phyloP scores from a whole-genome alignment of 2,888 invertebrate genomes.

The Leucania comma region DNA sequence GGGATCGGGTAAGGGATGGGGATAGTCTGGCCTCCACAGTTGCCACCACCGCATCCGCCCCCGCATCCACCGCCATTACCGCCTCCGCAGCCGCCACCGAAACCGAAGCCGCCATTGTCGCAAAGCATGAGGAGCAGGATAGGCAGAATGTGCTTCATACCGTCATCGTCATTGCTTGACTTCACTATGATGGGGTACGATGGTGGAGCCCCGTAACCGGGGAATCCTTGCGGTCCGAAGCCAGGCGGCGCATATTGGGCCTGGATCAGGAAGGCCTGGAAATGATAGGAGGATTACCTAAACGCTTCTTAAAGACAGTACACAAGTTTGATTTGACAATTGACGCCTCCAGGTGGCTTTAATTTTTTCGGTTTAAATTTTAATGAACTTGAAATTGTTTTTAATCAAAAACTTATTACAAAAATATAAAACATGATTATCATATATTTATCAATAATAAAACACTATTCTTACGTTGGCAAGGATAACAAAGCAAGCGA shows the following conservation, averaged over 20 bases:
- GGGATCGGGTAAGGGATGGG: slow-evolving; percentile 77
- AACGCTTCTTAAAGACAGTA: background rate
- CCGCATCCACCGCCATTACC: slow-evolving; percentile 58
- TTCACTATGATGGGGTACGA: slow-evolving; percentile 73
- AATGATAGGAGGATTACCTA: background rate
- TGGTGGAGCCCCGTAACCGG: slow-evolving; percentile 67
- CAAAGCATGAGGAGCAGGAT: slow-evolving; percentile 74
- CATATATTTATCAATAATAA: background rate
- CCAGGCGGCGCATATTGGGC: slow-evolving; percentile 67
- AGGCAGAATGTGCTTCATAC: slow-evolving; percentile 71
- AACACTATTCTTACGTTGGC: slow-evolving; percentile 72
- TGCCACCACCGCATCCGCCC: slow-evolving; percentile 57
- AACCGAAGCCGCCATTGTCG: slow-evolving; percentile 68
- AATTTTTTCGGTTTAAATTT: background rate
- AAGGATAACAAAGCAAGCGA: slow-evolving; percentile 70
- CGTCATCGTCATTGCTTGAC: slow-evolving; percentile 70
- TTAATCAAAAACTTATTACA: background rate
- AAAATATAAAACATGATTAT: too few relatives aligned
- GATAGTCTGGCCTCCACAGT: slow-evolving; percentile 66
- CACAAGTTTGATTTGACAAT: background rate
- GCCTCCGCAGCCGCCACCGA: slow-evolving; percentile 60
- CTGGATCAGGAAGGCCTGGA: slow-evolving; percentile 70
- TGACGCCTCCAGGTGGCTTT: too few relatives aligned
- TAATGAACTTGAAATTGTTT: background rate
- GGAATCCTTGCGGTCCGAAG: slow-evolving; percentile 60